Base-by-base conservation (phyloP, 2,888 invertebrate species). In the Dyspetes luteomarginatus region DNA sequence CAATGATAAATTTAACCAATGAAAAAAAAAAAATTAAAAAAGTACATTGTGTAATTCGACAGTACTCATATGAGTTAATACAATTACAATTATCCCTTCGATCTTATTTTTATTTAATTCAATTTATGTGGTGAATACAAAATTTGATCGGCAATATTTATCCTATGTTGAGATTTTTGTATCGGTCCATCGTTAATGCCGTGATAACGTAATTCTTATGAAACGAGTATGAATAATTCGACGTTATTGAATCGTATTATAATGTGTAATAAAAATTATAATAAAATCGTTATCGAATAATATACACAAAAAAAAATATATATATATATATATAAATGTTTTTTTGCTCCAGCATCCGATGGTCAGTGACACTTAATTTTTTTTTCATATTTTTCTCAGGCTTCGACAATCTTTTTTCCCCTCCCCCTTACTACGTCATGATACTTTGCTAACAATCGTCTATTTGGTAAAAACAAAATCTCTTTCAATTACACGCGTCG, bases 401-500 rank as follows among this genome's bases (percentile, higher is more conserved):
- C n/a, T n/a, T n/a, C n/a, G n/a, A 68, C 56, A 55, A 41, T 36
- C 26, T 56, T 15, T 56, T 9, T n/a, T n/a, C n/a, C n/a, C 0
- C 3, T 41, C 24, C 7, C n/a, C 17, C 2, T 3, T 62, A 22
- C 3, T 0, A n/a, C 4, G 24, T 17, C 36, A 15, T n/a, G 45
- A 17, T 45, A 45, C 45, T 45, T 15, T 12, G n/a, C 1, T 12
- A 12, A 69, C 41, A 52, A 36, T 72, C 56, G 64, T 64, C 22
- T 41, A n/a, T 72, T 50, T 4, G 24, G 82, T 74, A 74, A 82
- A 81, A 82, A 84, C 85, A 83, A 88, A 88, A 89, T 89, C 86
- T 85, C 86, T 88, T 90, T 90, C 89, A 89, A 90, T 90, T 89
- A 89, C 87, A 86, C 82, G 74, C 83, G 79, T 84, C 83, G 81